A percentile compares a stretch with the other conserved stretches of the same genome.
phyloP scores from a whole-genome alignment of 92 coral and sea anemone genomes.

The Actinostola sp. region DNA sequence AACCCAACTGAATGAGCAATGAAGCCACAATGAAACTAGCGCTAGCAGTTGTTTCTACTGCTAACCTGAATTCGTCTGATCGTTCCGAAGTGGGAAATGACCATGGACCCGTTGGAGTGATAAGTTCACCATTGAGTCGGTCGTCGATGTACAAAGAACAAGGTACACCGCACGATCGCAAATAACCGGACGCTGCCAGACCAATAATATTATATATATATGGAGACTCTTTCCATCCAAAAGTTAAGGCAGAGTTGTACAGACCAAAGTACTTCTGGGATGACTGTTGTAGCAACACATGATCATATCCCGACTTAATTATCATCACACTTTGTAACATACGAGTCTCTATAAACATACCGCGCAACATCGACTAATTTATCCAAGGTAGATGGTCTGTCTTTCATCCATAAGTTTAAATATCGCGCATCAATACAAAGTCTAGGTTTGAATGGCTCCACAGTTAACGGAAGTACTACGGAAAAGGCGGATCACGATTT shows the following conservation, averaged over 20 bases:
- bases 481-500: no score
- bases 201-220: conserved; percentile 23
- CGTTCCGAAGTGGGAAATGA: conserved; percentile 21
- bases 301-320: conserved; percentile 37
- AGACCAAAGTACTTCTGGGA: no score
- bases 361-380: conserved; percentile 7
- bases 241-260: conserved; percentile 14
- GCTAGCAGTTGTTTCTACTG: conserved; percentile 24
- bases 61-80: conserved; percentile 12
- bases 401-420: no score
- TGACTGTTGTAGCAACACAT: no score
- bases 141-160: conserved; percentile 37
- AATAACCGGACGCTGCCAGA: conserved; percentile 24
- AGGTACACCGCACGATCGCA: conserved; percentile 20
- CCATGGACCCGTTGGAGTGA: conserved; percentile 26
- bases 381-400: no score
- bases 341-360: conserved; percentile 18
- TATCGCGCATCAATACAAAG: no score
- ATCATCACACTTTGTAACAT: conserved; percentile 29
- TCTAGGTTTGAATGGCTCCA: no score
- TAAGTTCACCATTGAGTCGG: conserved; percentile 35
- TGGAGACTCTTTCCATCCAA: conserved; percentile 14
- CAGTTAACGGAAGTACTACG: no score
- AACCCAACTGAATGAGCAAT: background rate
- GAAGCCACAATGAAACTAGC: conserved; percentile 1